Evolutionary conservation across 2,888 invertebrate species (phyloP), one percentile per base, ranked within the genome.

Genomic region (Diogma glabrata): DNA sequence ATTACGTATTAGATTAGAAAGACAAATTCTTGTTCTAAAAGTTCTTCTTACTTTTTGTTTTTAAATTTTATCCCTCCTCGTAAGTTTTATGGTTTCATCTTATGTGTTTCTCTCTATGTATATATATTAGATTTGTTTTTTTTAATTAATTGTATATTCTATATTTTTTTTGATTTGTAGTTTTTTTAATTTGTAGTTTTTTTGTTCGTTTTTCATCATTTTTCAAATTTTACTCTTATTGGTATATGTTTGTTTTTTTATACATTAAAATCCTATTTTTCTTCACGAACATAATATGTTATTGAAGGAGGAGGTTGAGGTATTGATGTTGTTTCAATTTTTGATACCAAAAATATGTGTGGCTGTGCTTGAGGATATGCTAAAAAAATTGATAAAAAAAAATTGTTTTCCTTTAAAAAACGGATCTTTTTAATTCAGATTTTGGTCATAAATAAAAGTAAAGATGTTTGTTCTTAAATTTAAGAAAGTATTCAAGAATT

Each of bases 321-420:
- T 43, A 43, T 43, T 43, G 43, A 43, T 43, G 43, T 22, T 43
- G 43, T 22, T 43, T 43, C 43, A 22, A 43, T 43, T 43, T 43
- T 43, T 22, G 43, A 43, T 43, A 43, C 43, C 43, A 43, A 43
- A 43, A 43, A 43, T 43, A 43, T 43, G 23, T 43, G 43, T 43
- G 43, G 43, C n/a, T 43, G 43, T 43, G 43, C 43, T 43, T 43
- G 43, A 43, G 43, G 43, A 43, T 43, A 43, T 43, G 43, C 43
- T 43, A 22, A 43, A 43, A 33, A 43, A 22, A 43, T 43, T 23
- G 22, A 43, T 22, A 43, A 28, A 28, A 28, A 28, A 28, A 28
- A 28, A 28, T 28, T 28, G n/a, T 16, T 16, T 38, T 38, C 2
- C 9, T 38, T 16, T n/a, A n/a, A n/a, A n/a, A n/a, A n/a, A n/a